phyloP scores from a whole-genome alignment of 2,113 vertebrate species.

The Crotalus helleri region DNA sequence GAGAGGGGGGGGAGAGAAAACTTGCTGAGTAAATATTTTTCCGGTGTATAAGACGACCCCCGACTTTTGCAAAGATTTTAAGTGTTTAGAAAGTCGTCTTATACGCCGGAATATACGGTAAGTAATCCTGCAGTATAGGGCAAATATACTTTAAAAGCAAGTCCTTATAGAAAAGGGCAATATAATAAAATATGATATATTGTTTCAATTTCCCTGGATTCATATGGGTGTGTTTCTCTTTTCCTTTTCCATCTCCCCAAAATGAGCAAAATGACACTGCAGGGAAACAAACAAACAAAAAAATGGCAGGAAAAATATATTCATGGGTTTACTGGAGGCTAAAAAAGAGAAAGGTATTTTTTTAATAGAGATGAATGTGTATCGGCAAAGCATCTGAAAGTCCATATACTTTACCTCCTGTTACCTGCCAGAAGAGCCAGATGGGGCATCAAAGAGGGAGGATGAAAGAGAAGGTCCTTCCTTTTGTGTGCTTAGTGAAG shows the following conservation, averaged over 20 bases:
- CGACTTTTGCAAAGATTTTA: no score
- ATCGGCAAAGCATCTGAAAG: neutral
- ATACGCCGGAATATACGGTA: no score
- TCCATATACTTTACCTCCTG: neutral
- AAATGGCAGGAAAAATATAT: neutral
- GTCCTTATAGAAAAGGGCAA: neutral
- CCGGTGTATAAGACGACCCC: no score
- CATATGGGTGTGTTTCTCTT: neutral
- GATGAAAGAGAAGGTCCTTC: neutral
- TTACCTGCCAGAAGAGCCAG: neutral
- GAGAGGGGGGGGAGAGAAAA: no score
- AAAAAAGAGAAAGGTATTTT: neutral
- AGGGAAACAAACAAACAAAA: neutral
- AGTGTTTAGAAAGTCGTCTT: no score
- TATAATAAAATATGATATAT: neutral
- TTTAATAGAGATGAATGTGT: neutral
- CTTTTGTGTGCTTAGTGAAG: neutral
- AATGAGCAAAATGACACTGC: neutral
- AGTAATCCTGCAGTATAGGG: neutral
- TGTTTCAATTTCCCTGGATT: neutral
- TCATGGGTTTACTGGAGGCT: neutral
- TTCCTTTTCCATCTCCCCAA: neutral
- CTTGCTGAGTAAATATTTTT: no score
- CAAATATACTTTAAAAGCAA: neutral
- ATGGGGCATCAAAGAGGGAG: neutral